Conservation (phyloP, 1,140 invertebrate species). For the Chymomyza costata region DNA sequence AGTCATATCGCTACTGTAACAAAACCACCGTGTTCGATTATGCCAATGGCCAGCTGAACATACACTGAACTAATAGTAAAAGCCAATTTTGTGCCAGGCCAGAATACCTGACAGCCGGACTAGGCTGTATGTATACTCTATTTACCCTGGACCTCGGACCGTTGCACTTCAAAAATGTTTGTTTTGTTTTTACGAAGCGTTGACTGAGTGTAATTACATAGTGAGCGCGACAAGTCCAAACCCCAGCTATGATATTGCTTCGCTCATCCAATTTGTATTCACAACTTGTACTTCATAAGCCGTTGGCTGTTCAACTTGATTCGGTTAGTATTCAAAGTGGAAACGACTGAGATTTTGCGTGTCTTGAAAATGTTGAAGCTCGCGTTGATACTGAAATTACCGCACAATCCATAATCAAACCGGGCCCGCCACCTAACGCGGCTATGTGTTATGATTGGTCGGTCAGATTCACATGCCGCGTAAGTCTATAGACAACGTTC, state of each 20-base stretch:
- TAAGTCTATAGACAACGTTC: too few species aligned
- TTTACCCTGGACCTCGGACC: constrained; percentile 6
- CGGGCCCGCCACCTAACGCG: too few species aligned
- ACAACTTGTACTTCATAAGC: constrained; percentile 32
- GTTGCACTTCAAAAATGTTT: constrained; percentile 16
- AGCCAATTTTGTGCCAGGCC: background rate
- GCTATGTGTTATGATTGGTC: background rate
- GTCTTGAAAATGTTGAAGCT: constrained; percentile 43
- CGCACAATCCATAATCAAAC: background rate
- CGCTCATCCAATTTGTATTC: constrained; percentile 49
- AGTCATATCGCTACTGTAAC: too few species aligned
- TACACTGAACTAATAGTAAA: constrained; percentile 29
- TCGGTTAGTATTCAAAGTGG: too few species aligned
- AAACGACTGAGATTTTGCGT: too few species aligned
- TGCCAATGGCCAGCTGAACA: constrained; percentile 24
- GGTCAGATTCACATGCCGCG: constrained; percentile 37
- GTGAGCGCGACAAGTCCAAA: constrained; percentile 5
- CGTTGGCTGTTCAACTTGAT: too few species aligned
- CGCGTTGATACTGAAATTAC: constrained; percentile 9
- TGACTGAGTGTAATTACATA: constrained; percentile 37
- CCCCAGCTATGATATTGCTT: too few species aligned
- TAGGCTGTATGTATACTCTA: background rate
- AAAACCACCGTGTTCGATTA: too few species aligned
- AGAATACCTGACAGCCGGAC: constrained; percentile 25
- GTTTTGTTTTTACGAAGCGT: too few species aligned